Evolutionary conservation across 2,113 vertebrate genomes (phyloP).

Genomic region (Atrichornis clamosus): DNA sequence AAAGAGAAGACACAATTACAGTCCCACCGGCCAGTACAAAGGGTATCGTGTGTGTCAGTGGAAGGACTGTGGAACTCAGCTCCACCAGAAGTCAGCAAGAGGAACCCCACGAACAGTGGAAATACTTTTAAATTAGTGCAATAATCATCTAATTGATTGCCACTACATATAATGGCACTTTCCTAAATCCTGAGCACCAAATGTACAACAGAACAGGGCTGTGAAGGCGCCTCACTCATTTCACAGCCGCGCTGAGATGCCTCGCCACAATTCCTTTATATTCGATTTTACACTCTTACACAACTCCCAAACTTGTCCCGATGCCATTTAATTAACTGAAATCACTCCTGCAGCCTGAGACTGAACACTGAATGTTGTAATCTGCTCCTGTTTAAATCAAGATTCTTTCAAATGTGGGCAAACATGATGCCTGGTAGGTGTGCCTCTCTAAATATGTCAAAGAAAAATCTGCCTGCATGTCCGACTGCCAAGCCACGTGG

Average conservation of each 20-base stretch:
- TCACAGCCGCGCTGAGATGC: neutral
- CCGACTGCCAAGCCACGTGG: neutral
- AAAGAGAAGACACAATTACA: neutral
- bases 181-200: neutral
- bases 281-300: neutral
- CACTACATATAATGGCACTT: neutral
- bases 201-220: neutral
- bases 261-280: neutral
- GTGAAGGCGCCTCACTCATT: neutral
- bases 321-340: neutral
- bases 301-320: neutral
- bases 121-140: neutral
- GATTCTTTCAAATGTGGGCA: slow-evolving; percentile 3
- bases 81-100: neutral
- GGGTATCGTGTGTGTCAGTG: neutral
- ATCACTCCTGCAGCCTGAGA: neutral
- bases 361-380: neutral
- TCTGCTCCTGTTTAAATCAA: neutral
- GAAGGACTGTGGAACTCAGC: neutral
- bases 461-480: neutral
- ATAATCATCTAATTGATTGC: neutral
- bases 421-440: slow-evolving; percentile 10
- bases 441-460: neutral
- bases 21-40: neutral
- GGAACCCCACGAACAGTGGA: neutral